Percentiles rank a stretch among this genome's conserved stretches.
Conservation (phyloP, 2,113 vertebrate genomes). For the Sinocyclocheilus rhinocerous region DNA sequence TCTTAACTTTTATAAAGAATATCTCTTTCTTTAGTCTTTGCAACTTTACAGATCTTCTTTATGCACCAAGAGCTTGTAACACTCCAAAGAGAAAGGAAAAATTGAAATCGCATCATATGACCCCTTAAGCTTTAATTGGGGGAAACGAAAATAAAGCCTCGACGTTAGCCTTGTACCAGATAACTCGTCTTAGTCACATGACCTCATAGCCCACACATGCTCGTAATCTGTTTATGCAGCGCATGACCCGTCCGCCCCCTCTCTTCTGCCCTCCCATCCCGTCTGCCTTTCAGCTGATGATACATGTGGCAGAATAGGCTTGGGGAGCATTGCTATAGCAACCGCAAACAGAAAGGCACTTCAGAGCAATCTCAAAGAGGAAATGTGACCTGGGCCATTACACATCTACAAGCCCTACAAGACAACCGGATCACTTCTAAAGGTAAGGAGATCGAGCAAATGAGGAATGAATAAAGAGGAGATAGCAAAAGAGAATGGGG, state of each 20-base stretch:
- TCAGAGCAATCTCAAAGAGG: constrained; percentile 42
- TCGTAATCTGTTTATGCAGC: constrained; percentile 41
- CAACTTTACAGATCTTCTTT: too few relatives aligned
- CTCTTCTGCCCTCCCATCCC: constrained; percentile 13
- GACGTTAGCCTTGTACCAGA: background rate
- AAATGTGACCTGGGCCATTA: constrained; percentile 48
- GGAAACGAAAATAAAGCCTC: background rate
- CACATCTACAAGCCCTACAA: constrained; percentile 16
- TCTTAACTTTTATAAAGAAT: too few relatives aligned
- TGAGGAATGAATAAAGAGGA: constrained; percentile 14
- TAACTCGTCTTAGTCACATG: constrained; percentile 10
- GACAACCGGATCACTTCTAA: constrained; percentile 25
- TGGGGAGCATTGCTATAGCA: constrained; percentile 73
- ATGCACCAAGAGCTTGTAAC: too few relatives aligned
- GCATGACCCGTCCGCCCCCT: constrained; percentile 29
- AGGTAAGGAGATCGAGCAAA: constrained; percentile 13
- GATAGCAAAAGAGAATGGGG: background rate
- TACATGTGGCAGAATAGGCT: constrained; percentile 60
- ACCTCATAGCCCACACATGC: constrained; percentile 32
- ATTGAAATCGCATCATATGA: too few relatives aligned
- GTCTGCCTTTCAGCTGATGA: constrained; percentile 51
- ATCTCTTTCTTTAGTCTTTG: too few relatives aligned
- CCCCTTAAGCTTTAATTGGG: background rate
- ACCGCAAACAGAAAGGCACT: constrained; percentile 62
- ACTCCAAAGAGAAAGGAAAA: too few relatives aligned